Evolutionary conservation across 2,113 vertebrate species (phyloP), one percentile per base, ranked within the genome.

Genomic region (Trogon melanurus): DNA sequence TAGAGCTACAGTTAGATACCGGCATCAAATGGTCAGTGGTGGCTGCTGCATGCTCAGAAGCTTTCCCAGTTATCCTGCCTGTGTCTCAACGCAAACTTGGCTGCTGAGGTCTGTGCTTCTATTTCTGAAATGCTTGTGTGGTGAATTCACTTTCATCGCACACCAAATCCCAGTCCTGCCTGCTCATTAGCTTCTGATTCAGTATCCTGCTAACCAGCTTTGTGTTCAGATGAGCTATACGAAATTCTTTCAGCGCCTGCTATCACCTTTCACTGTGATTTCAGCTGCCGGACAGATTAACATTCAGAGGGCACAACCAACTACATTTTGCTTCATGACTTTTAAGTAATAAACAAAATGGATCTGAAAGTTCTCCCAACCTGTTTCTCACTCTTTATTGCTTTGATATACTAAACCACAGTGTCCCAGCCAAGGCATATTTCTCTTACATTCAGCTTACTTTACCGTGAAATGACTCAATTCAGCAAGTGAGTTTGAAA

Each of bases 391-490:
- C 51, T 64, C 53, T 87, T 85, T 91, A 95, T 81, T 91, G 58
- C 22, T 94, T 80, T 66, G 79, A 95, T 92, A 89, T 47, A 79
- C 58, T 70, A 87, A 96, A 79, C 66, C 74, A 72, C 70, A 48
- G 60, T 51, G 62, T 73, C 75, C n/a, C 54, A 83, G 67, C 22
- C 58, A 65, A 53, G 45, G 78, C 79, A 61, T 83, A 85, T 67
- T 95, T 88, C 82, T 87, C 74, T 86, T 93, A 50, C 79, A 67
- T 91, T 96, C 81, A 25, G 2, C 69, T 95, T 90, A 88, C 88
- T 97, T 97, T 87, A 85, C 83, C 9, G 0, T 93, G 94, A 98
- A 97, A 97, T 95, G 67, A 93, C 79, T 95, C 83, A 83, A 58
- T 94, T 95, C 86, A 95, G 83, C 78, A 80, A 87, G 58, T 50